Base-by-base conservation (phyloP, 2,113 vertebrate genomes). In the Chrysochloris asiatica region DNA sequence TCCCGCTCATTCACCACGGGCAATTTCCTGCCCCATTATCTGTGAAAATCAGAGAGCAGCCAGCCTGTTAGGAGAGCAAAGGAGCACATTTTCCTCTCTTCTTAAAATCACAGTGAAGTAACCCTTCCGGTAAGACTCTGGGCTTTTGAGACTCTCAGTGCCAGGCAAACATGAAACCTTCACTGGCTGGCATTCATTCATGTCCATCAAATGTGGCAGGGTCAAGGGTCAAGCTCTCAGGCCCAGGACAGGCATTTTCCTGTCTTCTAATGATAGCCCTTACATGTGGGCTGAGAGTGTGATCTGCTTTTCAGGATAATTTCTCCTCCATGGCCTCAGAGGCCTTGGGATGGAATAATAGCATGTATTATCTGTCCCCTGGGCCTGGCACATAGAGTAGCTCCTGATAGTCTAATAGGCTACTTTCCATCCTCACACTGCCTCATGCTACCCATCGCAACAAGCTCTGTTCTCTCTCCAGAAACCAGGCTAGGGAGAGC, bases 21-120 rank as follows among this genome's bases (percentile, higher is more conserved):
- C 91, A 93, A 92, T 21, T 54, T 93, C 94, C 93, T 91, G 91
- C 90, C 91, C 79, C 16, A 3, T 73, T 83, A 6, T 83, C 82
- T 17, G 91, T 95, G 86, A 83, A 45, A 43, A 47, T 12, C 72
- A 8, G 4, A 2, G 0, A 12, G 78, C 0, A 5, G 16, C 36
- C 6, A 0, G 13, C 47, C 82, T 2, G 0, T 0, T 73, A 76
- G 13, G 54, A 84, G 71, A 92, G 94, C 78, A 78, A 47, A 81
- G 80, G 56, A 92, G 63, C 78, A 54, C 56, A 65, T 86, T 92
- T 56, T 1, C 38, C 50, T 56, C 56, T 85, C 24, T 86, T 93
- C 83, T 83, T 89, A 90, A 93, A 93, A 86, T 50, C 84, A 54
- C 26, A 47, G 84, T 43, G 28, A 82, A 86, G 47, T 30, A 41